Conservation (phyloP, 2,113 vertebrate genomes). For the Hydrolagus affinis region DNA sequence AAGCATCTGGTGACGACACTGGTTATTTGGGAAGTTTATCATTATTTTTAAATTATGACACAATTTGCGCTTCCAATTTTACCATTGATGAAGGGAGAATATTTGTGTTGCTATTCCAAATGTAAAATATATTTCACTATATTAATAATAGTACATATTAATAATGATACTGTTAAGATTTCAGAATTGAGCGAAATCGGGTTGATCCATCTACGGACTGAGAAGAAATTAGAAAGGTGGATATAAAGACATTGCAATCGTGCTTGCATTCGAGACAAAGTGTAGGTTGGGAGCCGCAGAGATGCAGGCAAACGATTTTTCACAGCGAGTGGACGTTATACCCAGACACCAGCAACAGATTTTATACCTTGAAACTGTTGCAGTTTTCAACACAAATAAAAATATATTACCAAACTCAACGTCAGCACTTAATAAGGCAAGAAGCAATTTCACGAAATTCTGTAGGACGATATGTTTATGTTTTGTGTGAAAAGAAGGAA, state of each 20-base stretch:
- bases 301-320: background rate
- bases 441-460: no score
- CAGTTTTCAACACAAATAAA: no score
- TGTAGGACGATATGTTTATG: no score
- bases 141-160: no score
- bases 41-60: no score
- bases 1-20: background rate
- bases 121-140: no score
- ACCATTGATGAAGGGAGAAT: background rate
- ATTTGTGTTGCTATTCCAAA: background rate
- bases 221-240: background rate
- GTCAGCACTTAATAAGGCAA: no score
- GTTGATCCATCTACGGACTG: background rate
- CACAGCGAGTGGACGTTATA: background rate
- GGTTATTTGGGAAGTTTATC: no score
- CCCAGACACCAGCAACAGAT: slow-evolving; percentile 14
- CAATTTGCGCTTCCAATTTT: background rate
- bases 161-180: no score
- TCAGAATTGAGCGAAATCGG: no score
- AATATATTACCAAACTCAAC: no score
- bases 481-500: no score
- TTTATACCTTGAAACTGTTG: background rate
- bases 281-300: background rate
- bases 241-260: background rate
- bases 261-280: background rate